Conservation (phyloP, 2,797 vertebrate genomes). For the Pelochelys cantorii region DNA sequence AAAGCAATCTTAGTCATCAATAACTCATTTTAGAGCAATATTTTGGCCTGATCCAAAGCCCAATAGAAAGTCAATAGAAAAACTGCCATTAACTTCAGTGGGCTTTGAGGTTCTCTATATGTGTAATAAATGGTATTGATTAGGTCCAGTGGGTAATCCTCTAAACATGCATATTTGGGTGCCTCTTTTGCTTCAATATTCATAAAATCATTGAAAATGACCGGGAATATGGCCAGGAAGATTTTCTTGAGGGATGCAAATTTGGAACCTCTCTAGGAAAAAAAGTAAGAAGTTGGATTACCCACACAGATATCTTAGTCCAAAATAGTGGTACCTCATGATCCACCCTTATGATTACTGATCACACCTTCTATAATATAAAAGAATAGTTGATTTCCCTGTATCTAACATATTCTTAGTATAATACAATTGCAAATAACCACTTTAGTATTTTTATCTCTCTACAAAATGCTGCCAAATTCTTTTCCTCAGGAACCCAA, state of each 20-base stretch:
- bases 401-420: conserved; percentile 33
- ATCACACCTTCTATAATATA: not conserved
- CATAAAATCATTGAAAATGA: conserved; percentile 55
- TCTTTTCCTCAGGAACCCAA: conserved; percentile 40
- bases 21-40: not conserved
- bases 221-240: conserved; percentile 49
- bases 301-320: conserved; percentile 32
- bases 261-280: conserved; percentile 43
- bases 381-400: not conserved
- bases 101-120: not conserved
- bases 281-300: conserved; percentile 45
- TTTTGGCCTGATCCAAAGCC: not conserved
- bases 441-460: conserved; percentile 28
- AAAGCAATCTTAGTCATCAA: not conserved
- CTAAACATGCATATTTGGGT: conserved; percentile 8
- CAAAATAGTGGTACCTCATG: conserved; percentile 34
- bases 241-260: conserved; percentile 64
- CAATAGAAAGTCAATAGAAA: conserved; percentile 17
- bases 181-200: conserved; percentile 23
- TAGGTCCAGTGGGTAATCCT: not conserved
- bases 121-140: not conserved
- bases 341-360: conserved; percentile 28
- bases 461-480: conserved; percentile 50
- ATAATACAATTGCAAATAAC: not conserved
- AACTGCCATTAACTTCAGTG: rapidly evolving